These are phyloP conservation scores for Chrysopilus asiliformis DNA, from an alignment of 2,888 invertebrate genomes.

Conservation along the genomic window DNA sequence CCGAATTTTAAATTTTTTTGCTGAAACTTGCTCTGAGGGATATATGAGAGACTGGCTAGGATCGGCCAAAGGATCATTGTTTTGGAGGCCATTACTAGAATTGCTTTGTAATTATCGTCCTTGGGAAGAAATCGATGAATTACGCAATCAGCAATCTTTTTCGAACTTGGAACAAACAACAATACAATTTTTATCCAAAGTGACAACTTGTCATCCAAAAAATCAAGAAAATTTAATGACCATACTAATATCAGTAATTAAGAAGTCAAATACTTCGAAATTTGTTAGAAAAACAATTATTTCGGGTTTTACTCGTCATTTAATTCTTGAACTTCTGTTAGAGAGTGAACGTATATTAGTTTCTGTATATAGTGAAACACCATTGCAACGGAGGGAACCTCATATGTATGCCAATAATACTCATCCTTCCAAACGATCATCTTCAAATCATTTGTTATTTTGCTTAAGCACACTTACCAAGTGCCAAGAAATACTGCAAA, in stretches of 20 bases:
- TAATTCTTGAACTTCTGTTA: slow-evolving; percentile 72
- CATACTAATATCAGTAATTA: slow-evolving; percentile 42
- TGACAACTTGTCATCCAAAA: slow-evolving; percentile 69
- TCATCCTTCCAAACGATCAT: slow-evolving; percentile 61
- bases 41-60: slow-evolving; percentile 83
- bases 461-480: slow-evolving; percentile 63
- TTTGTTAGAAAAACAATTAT: slow-evolving; percentile 35
- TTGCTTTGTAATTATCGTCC: slow-evolving; percentile 54
- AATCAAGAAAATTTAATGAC: slow-evolving; percentile 75
- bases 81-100: slow-evolving; percentile 72
- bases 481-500: slow-evolving; percentile 57
- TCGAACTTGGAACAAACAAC: slow-evolving; percentile 59
- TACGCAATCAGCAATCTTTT: slow-evolving; percentile 36
- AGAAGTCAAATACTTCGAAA: slow-evolving; percentile 21
- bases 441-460: slow-evolving; percentile 56
- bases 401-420: slow-evolving; percentile 26
- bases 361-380: slow-evolving; percentile 43
- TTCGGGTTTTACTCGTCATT: slow-evolving; percentile 74
- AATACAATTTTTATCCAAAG: slow-evolving; percentile 67
- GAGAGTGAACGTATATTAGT: slow-evolving; percentile 76
- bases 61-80: slow-evolving; percentile 59
- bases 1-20: slow-evolving; percentile 65
- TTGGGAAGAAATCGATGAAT: slow-evolving; percentile 23
- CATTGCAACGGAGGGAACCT: slow-evolving; percentile 27
- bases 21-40: slow-evolving; percentile 65